Evolutionary conservation across 1,140 invertebrate species (phyloP), one percentile per base, ranked within the genome.

Genomic region (Eumeta japonica): DNA sequence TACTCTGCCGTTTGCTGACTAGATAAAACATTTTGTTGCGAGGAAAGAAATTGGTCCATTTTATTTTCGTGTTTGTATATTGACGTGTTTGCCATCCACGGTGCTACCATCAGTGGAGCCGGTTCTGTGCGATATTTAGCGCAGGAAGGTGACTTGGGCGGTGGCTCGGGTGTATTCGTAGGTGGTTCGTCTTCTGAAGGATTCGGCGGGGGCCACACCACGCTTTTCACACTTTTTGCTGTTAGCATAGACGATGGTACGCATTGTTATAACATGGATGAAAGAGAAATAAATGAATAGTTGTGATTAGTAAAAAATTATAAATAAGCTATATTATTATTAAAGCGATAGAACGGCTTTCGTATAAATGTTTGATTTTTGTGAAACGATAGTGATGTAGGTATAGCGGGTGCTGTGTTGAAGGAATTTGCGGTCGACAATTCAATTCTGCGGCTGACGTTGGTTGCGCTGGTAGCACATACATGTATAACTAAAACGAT

Each of bases 191-290:
- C 70, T 48, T 73, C 70, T 37, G 62, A 58, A 28, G 62, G 62
- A 55, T 66, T 75, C 38, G 60, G 56, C 46, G 81, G 81, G 46
- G 82, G 82, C 83, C 83, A 84, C 53, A 81, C 75, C 66, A 84
- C 76, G 59, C 75, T 81, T 72, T 77, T 77, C 28, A 77, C 63
- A 61, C 66, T 72, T 64, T 76, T 74, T 42, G 52, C 75, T 78
- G 55, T 70, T 72, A 63, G 59, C 50, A 42, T 43, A 31, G 24
- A 31, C 16, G 36, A 52, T 56, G 44, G 46, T 46, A 52, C 43
- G 28, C 37, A 50, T 37, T 53, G 50, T 60, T 55, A 51, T 31
- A 38, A 55, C 16, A 27, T 32, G 31, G 48, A 50, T 54, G 55
- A 48, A 47, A 50, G 50, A 36, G 58, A 55, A 58, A 62, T 64